Conservation (phyloP, 2,797 vertebrate species). For the Bradypus variegatus region DNA sequence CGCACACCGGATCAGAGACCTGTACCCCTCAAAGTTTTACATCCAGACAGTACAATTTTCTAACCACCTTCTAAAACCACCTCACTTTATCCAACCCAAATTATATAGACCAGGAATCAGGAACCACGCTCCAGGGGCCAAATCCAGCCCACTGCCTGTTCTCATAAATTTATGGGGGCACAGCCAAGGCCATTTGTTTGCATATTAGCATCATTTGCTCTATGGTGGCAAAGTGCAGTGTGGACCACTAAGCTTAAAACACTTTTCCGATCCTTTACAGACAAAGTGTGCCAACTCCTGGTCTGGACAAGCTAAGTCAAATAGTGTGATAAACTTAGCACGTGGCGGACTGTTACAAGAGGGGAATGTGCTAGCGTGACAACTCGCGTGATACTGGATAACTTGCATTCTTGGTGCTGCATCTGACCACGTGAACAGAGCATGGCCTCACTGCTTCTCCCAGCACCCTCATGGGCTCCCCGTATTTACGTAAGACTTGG, state of each 20-base stretch:
- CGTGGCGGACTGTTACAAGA: neutral
- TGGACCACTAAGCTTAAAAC: neutral
- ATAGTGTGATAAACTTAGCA: neutral
- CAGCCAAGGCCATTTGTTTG: neutral
- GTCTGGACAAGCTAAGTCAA: neutral
- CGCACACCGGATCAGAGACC: no score
- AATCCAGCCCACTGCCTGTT: neutral
- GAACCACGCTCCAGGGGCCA: neutral
- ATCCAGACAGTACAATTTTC: neutral
- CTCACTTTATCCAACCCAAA: neutral
- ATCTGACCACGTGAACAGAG: neutral
- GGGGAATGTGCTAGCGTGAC: neutral
- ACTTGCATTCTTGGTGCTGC: neutral
- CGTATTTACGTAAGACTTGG: neutral
- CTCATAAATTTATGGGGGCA: neutral
- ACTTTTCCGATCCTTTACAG: neutral
- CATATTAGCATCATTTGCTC: neutral
- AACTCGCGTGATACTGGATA: accelerated
- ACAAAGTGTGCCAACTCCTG: neutral
- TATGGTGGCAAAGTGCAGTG: neutral
- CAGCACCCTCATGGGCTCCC: neutral
- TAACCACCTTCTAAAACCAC: neutral
- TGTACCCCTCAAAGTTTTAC: neutral
- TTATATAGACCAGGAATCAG: neutral
- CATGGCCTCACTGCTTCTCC: neutral